These are phyloP conservation scores for Muntiacus reevesi DNA, from an alignment of 2,113 vertebrate species.

Conservation along the genomic window DNA sequence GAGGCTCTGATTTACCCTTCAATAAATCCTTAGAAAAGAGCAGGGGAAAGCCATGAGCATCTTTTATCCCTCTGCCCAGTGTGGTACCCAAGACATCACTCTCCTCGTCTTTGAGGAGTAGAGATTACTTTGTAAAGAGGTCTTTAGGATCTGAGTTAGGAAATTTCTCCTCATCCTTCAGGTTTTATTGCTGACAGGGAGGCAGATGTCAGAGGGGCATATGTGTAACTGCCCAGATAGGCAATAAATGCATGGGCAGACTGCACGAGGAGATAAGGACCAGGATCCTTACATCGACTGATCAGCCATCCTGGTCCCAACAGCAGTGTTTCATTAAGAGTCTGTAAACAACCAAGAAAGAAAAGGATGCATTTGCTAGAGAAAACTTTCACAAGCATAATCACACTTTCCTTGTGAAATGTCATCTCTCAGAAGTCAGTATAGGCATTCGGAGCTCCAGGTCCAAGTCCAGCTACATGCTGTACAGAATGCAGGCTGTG, in stretches of 20 bases:
- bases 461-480: background rate
- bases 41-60: conserved; percentile 11
- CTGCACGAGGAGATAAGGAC: background rate
- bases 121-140: conserved; percentile 40
- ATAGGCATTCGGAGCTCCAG: background rate
- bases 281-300: background rate
- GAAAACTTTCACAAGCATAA: background rate
- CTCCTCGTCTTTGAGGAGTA: background rate
- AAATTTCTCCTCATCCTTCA: background rate
- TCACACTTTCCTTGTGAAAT: background rate
- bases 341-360: background rate
- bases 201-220: background rate
- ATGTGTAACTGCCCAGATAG: background rate
- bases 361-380: background rate
- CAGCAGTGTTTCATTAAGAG: background rate
- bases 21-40: conserved; percentile 74
- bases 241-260: background rate
- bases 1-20: conserved; percentile 54
- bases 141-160: background rate
- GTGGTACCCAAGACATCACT: background rate
- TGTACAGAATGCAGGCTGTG: background rate
- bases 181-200: background rate
- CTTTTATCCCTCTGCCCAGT: background rate
- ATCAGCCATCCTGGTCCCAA: background rate
- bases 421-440: background rate